phyloP scores from a whole-genome alignment of 2,113 vertebrate genomes.

The Phasianus colchicus region DNA sequence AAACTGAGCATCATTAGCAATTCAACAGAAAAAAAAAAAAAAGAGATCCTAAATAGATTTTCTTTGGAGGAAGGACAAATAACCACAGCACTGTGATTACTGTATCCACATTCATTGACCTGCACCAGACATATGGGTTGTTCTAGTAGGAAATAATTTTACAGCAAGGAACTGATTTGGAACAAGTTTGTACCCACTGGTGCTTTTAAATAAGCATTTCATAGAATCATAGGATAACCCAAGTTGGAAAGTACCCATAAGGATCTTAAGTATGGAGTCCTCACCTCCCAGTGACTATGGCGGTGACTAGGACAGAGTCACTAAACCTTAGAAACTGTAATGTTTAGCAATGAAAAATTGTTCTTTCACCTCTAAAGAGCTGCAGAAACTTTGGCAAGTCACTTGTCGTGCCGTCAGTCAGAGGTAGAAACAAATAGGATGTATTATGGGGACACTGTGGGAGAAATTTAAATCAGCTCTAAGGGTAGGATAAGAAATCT shows the following conservation, averaged over 20 bases:
- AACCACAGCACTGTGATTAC: not conserved
- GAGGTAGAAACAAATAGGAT: not conserved
- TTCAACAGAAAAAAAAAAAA: not conserved
- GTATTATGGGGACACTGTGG: not conserved
- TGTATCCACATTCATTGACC: not conserved
- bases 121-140: not conserved
- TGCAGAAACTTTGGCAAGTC: not conserved
- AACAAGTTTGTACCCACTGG: not conserved
- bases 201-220: not conserved
- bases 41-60: not conserved
- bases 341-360: not conserved
- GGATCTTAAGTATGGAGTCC: not conserved
- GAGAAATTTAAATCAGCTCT: not conserved
- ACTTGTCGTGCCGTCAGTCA: not conserved
- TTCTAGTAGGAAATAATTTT: constrained; percentile 9
- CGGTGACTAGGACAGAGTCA: not conserved
- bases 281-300: not conserved
- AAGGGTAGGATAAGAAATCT: not conserved
- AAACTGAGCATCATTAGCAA: not conserved
- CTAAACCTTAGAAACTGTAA: not conserved
- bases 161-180: not conserved
- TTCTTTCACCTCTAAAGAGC: not conserved
- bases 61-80: not conserved
- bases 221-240: too few species aligned
- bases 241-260: too few species aligned